Evolutionary conservation across 2,888 invertebrate genomes (phyloP), one percentile per base, ranked within the genome.

Genomic region (Netelia melanura): DNA sequence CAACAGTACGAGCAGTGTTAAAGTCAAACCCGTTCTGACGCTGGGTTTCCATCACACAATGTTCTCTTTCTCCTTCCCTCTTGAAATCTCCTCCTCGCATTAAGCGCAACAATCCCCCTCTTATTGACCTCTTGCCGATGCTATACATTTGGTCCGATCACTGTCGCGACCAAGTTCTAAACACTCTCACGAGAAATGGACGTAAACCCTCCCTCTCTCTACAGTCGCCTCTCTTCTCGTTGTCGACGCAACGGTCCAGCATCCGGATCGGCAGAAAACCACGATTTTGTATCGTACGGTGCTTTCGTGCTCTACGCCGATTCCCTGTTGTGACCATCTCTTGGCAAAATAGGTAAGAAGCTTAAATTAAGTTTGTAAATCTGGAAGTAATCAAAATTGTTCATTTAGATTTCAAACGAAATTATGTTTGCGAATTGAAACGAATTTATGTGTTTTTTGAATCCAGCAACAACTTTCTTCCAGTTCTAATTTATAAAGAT

Each of bases 11-110:
- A 62, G 62, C 81, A 78, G 67, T 72, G 30, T 77, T 71, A 72
- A 70, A 81, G 70, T 58, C 72, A 48, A 78, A 76, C 77, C 72
- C 75, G 67, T 84, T 70, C 85, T 83, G 86, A 75, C 83, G 81
- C 77, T 84, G 85, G 81, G 83, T 88, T 84, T 87, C 77, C 48
- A 82, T 86, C 83, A 77, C 87, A 82, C 86, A 85, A 14, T 86
- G 83, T 86, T 84, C 86, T 87, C 88, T 89, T 86, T 80, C 87
- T 89, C 87, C 81, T 88, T 83, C 89, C 87, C 87, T 84, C 72
- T 68, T 77, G 70, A 83, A 67, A 76, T 65, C 43, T 82, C 89
- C 84, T 86, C 74, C 82, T 30, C 86, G 61, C 52, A 75, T 67
- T 23, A 52, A 52, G 21, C 72, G 48, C 72, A 70, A 78, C 76